Conservation (phyloP, 1,140 invertebrate genomes). For the Ruditapes philippinarum region DNA sequence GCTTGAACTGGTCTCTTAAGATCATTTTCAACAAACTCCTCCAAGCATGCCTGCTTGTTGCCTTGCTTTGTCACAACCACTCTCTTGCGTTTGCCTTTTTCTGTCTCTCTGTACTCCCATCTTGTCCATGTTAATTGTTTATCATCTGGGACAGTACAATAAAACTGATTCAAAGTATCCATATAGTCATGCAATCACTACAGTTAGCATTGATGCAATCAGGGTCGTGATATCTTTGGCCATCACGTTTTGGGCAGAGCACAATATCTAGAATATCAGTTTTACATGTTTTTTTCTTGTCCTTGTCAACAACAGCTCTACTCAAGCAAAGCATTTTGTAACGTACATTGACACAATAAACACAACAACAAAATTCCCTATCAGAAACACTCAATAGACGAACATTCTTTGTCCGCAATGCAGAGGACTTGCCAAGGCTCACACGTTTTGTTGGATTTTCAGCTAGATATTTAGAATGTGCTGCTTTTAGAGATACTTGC, state of each 20-base stretch:
- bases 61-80: slow-evolving; percentile 48
- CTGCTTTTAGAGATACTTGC: slow-evolving; percentile 47
- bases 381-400: slow-evolving; percentile 26
- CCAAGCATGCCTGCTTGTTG: neutral
- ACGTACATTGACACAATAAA: slow-evolving; percentile 65
- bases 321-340: slow-evolving; percentile 67
- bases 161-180: slow-evolving; percentile 38
- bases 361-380: slow-evolving; percentile 67
- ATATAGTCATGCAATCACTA: slow-evolving; percentile 4
- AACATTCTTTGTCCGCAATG: slow-evolving; percentile 62
- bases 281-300: slow-evolving; percentile 9
- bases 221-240: neutral
- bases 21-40: slow-evolving; percentile 56
- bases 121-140: slow-evolving; percentile 49
- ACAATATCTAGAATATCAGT: neutral
- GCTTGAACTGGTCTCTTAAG: slow-evolving; percentile 41
- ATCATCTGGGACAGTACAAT: slow-evolving; percentile 27
- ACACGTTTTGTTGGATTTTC: slow-evolving; percentile 40
- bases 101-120: slow-evolving; percentile 19
- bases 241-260: neutral
- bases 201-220: neutral
- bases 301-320: slow-evolving; percentile 4
- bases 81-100: neutral
- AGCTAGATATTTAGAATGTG: neutral
- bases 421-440: slow-evolving; percentile 56